A percentile compares a stretch with the other conserved stretches of the same genome.
phyloP scores from a whole-genome alignment of 2,113 vertebrate genomes.

The Cinclus mexicanus region DNA sequence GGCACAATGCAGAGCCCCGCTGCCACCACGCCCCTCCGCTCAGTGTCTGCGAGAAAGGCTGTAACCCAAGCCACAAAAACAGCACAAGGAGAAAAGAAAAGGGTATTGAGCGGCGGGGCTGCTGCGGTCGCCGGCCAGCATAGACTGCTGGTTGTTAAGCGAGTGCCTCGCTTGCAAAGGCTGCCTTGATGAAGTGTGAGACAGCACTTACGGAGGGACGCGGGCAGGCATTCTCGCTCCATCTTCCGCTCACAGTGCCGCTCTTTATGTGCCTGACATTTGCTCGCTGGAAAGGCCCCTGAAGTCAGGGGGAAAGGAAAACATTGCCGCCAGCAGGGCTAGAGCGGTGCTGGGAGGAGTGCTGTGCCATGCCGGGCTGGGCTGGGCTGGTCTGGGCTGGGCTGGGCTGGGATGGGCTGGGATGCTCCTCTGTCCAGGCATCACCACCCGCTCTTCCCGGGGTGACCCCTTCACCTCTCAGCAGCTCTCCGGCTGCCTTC shows the following conservation, averaged over 20 bases:
- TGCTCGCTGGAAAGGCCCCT: slow-evolving; percentile 63
- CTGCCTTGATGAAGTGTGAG: slow-evolving; percentile 74
- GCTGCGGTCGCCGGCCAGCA: slow-evolving; percentile 63
- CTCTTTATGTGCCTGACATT: slow-evolving; percentile 73
- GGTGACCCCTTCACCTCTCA: slow-evolving; percentile 61
- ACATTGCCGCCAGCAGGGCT: slow-evolving; percentile 43
- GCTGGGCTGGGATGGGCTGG: not conserved
- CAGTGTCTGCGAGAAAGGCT: slow-evolving; percentile 39
- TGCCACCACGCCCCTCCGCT: not conserved
- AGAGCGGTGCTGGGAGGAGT: not conserved
- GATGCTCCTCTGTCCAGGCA: not conserved
- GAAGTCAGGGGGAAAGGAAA: slow-evolving; percentile 62
- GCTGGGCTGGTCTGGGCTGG: not conserved
- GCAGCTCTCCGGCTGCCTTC: slow-evolving; percentile 22
- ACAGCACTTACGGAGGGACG: slow-evolving; percentile 68
- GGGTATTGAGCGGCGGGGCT: slow-evolving; percentile 55
- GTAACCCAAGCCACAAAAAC: slow-evolving; percentile 39
- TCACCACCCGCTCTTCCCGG: not conserved
- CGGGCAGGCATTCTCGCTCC: slow-evolving; percentile 61
- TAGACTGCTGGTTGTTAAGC: slow-evolving; percentile 70
- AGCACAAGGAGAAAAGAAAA: slow-evolving; percentile 61
- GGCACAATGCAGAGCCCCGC: slow-evolving; percentile 24
- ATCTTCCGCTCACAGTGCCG: slow-evolving; percentile 70
- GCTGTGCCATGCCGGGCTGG: not conserved
- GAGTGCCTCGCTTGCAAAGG: slow-evolving; percentile 62